These are phyloP conservation scores for Mobula birostris DNA, from an alignment of 2,113 vertebrate genomes.

Conservation along the genomic window DNA sequence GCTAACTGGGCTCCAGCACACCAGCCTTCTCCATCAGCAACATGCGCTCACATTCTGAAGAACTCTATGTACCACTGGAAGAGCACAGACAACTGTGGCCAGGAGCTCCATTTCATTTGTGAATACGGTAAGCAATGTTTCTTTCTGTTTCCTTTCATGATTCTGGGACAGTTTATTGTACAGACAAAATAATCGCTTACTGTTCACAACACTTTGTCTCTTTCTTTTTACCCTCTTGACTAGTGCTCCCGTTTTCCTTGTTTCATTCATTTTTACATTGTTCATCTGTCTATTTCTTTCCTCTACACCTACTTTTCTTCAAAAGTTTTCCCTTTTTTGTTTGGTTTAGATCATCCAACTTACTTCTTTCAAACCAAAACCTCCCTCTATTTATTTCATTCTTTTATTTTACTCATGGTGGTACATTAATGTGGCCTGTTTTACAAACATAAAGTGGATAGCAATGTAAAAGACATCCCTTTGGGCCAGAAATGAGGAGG, in stretches of 20 bases:
- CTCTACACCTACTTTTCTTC: too few species aligned
- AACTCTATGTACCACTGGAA: constrained; percentile 70
- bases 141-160: neutral
- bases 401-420: neutral
- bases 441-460: neutral
- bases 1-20: constrained; percentile 64
- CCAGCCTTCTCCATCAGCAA: constrained; percentile 40
- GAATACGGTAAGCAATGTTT: constrained; percentile 67
- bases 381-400: neutral
- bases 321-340: neutral
- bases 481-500: too few species aligned
- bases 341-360: neutral
- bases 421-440: neutral
- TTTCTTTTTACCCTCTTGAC: neutral
- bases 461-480: too few species aligned
- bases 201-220: neutral
- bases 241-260: neutral
- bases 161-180: neutral
- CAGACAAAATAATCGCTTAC: neutral
- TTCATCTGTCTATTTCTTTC: too few species aligned
- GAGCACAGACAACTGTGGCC: constrained; percentile 66
- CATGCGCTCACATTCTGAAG: constrained; percentile 67
- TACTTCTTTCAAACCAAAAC: neutral
- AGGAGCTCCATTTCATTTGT: constrained; percentile 76
- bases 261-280: neutral